These are phyloP conservation scores for Hiodon alosoides DNA, from an alignment of 2,113 vertebrate genomes.

Conservation along the genomic window DNA sequence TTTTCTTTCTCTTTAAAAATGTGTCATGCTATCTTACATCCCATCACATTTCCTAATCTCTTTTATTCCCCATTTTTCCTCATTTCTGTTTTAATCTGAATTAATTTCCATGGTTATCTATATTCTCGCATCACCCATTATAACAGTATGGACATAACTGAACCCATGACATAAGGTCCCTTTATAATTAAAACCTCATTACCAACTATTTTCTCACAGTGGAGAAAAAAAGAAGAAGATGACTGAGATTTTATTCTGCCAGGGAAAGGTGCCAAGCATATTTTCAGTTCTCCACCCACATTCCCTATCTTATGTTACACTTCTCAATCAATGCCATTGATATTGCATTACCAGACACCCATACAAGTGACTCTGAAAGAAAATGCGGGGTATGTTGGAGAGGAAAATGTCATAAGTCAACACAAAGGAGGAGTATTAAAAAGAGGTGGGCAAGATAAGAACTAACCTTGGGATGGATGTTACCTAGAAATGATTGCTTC, in stretches of 20 bases:
- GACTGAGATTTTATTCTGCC: slow-evolving; percentile 2
- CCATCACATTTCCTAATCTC: slow-evolving; percentile 9
- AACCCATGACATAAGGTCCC: slow-evolving; percentile 1
- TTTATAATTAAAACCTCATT: slow-evolving; percentile 20
- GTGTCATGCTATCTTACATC: background rate
- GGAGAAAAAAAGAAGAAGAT: background rate
- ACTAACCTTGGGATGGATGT: too few relatives aligned
- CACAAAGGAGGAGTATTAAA: too few relatives aligned
- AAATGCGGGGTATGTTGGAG: too few relatives aligned
- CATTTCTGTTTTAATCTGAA: background rate
- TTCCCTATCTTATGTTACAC: background rate
- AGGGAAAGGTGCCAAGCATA: background rate
- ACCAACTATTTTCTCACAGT: slow-evolving; percentile 5
- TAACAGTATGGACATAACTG: slow-evolving; percentile 8
- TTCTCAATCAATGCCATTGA: background rate
- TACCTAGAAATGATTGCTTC: too few relatives aligned
- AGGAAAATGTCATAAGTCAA: too few relatives aligned
- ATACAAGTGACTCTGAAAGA: background rate
- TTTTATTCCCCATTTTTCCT: background rate
- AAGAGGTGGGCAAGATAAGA: too few relatives aligned
- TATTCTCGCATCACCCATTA: slow-evolving; percentile 15
- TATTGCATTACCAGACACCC: too few relatives aligned
- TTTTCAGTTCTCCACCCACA: background rate
- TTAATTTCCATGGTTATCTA: background rate
- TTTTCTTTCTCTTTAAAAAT: background rate